Percentiles rank a stretch among this genome's conserved stretches.
Evolutionary conservation across 2,888 invertebrate species (phyloP).

Genomic region (Pterobdella sp.): DNA sequence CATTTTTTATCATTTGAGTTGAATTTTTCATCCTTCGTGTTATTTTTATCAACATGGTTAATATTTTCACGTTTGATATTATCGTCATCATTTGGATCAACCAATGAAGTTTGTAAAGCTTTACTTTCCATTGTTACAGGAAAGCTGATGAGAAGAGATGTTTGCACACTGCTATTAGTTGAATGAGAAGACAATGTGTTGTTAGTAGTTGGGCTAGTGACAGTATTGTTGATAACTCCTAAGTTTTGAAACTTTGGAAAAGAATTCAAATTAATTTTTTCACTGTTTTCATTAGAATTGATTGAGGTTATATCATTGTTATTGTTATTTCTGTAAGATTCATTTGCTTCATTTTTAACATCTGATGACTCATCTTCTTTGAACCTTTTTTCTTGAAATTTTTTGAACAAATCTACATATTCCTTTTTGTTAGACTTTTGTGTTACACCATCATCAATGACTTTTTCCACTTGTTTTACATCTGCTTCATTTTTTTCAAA

Average conservation of each 20-base stretch:
- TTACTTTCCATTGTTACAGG: conserved; percentile 32
- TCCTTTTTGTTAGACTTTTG: conserved; percentile 11
- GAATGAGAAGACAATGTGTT: conserved; percentile 24
- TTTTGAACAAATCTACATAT: background rate
- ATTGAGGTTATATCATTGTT: background rate
- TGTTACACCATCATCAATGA: background rate
- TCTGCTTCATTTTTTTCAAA: conserved; percentile 25
- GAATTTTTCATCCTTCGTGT: background rate
- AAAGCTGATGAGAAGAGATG: conserved; percentile 32
- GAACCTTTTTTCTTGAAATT: background rate
- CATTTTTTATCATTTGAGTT: background rate
- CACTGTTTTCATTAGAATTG: background rate
- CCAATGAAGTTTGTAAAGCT: conserved; percentile 35
- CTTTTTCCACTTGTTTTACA: background rate
- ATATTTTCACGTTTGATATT: background rate
- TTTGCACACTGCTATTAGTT: conserved; percentile 34
- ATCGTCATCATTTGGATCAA: background rate
- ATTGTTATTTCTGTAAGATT: background rate
- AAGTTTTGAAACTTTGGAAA: background rate
- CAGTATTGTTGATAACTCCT: background rate
- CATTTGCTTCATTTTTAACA: background rate
- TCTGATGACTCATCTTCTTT: conserved; percentile 1
- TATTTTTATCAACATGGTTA: background rate
- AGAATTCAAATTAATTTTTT: background rate
- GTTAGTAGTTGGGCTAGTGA: background rate